These are phyloP conservation scores for Leptodactylus fuscus DNA, from an alignment of 2,113 vertebrate species.

Conservation along the genomic window DNA sequence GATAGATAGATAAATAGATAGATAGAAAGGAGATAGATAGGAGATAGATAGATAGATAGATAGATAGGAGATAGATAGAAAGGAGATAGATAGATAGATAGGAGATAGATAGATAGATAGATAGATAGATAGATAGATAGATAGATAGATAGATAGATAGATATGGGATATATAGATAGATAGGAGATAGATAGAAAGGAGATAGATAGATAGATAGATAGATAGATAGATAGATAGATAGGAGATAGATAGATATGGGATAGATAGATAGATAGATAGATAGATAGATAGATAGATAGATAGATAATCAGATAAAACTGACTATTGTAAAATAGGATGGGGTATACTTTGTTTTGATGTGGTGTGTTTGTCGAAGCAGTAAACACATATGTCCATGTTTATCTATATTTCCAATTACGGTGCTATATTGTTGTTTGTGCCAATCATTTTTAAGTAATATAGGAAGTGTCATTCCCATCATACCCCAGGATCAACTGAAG, in stretches of 20 bases:
- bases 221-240: not conserved
- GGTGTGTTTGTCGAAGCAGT: not conserved
- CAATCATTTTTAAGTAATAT: not conserved
- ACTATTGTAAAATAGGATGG: not conserved
- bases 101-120: not conserved
- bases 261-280: not conserved
- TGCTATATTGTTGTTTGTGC: not conserved
- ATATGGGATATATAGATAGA: not conserved
- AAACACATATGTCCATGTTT: constrained; percentile 2
- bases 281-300: not conserved
- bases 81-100: not conserved
- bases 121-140: not conserved
- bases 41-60: too few relatives aligned
- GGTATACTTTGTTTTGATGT: not conserved
- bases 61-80: not conserved
- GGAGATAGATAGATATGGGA: not conserved
- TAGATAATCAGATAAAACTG: not conserved
- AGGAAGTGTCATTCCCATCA: too few relatives aligned
- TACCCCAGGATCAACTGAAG: not conserved
- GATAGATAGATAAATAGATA: not conserved
- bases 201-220: not conserved
- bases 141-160: not conserved
- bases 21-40: not conserved
- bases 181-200: not conserved
- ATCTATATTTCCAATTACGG: not conserved